Evolutionary conservation across 2,113 vertebrate genomes (phyloP).

Genomic region (Hemichromis elongatus): DNA sequence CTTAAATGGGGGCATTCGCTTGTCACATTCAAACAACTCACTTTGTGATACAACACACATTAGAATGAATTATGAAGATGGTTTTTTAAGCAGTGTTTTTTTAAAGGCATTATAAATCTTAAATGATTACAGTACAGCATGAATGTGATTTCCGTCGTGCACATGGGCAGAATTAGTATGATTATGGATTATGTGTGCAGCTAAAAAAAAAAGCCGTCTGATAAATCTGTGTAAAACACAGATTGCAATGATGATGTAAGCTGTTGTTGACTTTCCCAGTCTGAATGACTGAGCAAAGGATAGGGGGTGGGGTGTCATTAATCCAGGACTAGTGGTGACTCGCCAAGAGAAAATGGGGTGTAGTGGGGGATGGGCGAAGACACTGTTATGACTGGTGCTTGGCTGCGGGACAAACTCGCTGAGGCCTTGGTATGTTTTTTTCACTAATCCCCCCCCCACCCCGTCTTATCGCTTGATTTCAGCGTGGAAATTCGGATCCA

Average conservation of each 20-base stretch:
- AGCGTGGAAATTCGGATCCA: not conserved
- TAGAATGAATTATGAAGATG: not conserved
- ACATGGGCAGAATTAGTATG: not conserved
- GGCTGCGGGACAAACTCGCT: conserved; percentile 55
- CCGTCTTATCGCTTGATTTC: not conserved
- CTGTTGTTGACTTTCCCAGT: conserved; percentile 89
- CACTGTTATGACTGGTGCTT: conserved; percentile 65
- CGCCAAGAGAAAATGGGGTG: conserved; percentile 78
- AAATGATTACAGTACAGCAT: not conserved
- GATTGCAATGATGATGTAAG: conserved; percentile 86
- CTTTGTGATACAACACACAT: not conserved
- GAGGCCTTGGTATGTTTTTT: not conserved
- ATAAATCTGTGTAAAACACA: conserved; percentile 77
- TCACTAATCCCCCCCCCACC: fast-evolving
- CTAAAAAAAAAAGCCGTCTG: not conserved
- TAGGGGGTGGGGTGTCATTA: conserved; percentile 81
- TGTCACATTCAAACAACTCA: not conserved
- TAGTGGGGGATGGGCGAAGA: conserved; percentile 75
- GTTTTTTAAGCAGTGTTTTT: not conserved
- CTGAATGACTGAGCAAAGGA: conserved; percentile 89
- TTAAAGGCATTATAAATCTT: not conserved
- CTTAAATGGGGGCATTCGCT: not conserved
- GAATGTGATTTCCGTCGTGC: not conserved
- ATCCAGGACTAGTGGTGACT: conserved; percentile 77
- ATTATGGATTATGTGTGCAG: conserved; percentile 39